These are phyloP conservation scores for Paralichthys olivaceus DNA, from an alignment of 2,113 vertebrate species.

Conservation along the genomic window DNA sequence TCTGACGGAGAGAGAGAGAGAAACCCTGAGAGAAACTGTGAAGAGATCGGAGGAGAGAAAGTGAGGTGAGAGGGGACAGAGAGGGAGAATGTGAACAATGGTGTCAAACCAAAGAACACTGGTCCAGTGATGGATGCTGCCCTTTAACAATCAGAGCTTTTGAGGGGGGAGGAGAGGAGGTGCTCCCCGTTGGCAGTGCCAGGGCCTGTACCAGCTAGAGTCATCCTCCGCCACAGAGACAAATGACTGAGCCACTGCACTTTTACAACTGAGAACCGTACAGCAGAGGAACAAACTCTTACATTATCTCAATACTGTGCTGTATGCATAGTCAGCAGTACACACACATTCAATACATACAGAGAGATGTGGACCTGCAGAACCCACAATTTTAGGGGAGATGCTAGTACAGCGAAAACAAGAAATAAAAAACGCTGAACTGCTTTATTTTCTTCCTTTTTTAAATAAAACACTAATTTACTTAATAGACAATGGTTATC, in stretches of 20 bases:
- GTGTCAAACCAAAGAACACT: slow-evolving; percentile 87
- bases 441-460: no score
- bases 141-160: slow-evolving; percentile 90
- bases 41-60: slow-evolving; percentile 35
- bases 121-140: slow-evolving; percentile 82
- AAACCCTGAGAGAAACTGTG: slow-evolving; percentile 7
- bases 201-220: slow-evolving; percentile 88
- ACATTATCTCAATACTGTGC: slow-evolving; percentile 26
- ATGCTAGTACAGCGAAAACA: no score
- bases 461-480: no score
- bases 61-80: slow-evolving; percentile 52
- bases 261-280: slow-evolving; percentile 38
- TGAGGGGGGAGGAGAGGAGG: slow-evolving; percentile 75
- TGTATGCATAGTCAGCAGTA: slow-evolving; percentile 16
- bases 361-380: background rate
- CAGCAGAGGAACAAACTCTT: slow-evolving; percentile 17
- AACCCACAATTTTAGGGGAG: background rate
- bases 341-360: background rate
- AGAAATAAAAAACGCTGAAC: no score
- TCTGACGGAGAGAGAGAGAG: slow-evolving; percentile 2
- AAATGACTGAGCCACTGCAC: slow-evolving; percentile 68
- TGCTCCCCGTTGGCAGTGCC: slow-evolving; percentile 69
- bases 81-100: slow-evolving; percentile 86
- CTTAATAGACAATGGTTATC: no score
- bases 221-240: slow-evolving; percentile 81